A percentile compares a stretch with the other conserved stretches of the same genome.
phyloP scores from a whole-genome alignment of 1,140 invertebrate genomes.

The Ditylenchus dipsaci region DNA sequence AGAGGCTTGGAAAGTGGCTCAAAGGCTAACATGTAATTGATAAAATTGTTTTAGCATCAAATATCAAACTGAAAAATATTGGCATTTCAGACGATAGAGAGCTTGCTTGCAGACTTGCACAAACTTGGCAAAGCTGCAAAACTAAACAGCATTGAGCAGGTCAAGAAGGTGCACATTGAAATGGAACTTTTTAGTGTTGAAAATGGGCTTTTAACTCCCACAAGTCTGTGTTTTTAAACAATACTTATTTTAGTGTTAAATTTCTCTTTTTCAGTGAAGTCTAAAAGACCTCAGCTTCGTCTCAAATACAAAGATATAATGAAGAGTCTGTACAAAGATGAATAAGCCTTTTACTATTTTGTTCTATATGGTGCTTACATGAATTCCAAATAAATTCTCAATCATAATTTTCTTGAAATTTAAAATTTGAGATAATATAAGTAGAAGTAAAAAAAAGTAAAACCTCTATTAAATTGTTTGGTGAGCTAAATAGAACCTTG shows the following conservation, averaged over 20 bases:
- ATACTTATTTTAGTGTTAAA: neutral
- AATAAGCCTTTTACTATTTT: neutral
- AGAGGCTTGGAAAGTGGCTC: too few species aligned
- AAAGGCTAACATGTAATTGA: too few species aligned
- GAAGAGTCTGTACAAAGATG: slow-evolving; percentile 37
- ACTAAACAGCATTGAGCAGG: slow-evolving; percentile 56
- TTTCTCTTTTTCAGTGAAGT: slow-evolving; percentile 9
- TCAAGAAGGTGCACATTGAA: slow-evolving; percentile 69
- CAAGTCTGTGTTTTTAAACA: slow-evolving; percentile 77
- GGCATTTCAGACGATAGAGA: slow-evolving; percentile 29
- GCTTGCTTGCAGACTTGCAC: slow-evolving; percentile 41
- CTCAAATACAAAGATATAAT: slow-evolving; percentile 48
- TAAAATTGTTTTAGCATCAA: slow-evolving; percentile 6
- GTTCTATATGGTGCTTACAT: too few species aligned
- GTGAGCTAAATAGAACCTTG: too few species aligned
- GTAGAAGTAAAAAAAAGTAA: too few species aligned
- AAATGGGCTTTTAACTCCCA: slow-evolving; percentile 93
- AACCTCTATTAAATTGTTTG: too few species aligned
- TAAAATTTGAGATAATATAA: too few species aligned
- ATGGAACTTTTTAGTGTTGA: slow-evolving; percentile 83
- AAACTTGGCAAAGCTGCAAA: slow-evolving; percentile 51
- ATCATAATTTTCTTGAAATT: too few species aligned
- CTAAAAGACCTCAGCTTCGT: slow-evolving; percentile 52
- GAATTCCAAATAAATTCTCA: too few species aligned
- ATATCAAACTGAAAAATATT: too few species aligned